These are phyloP conservation scores for Leucophora obtusa DNA, from an alignment of 2,888 invertebrate genomes.

Conservation along the genomic window DNA sequence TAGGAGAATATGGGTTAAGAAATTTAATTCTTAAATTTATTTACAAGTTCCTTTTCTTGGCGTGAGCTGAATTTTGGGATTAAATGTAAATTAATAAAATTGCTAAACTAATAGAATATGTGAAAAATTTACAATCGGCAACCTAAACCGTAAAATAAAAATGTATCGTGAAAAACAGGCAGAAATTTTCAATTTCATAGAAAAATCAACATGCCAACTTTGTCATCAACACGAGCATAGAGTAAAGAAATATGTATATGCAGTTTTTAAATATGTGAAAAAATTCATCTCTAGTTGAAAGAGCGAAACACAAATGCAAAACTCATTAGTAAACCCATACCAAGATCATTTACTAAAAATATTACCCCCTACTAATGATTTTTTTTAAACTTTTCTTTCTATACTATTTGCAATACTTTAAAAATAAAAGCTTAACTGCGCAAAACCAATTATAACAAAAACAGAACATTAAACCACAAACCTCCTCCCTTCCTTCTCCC, in stretches of 20 bases:
- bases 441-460: slow-evolving; percentile 53
- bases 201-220: slow-evolving; percentile 15
- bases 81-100: neutral
- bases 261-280: slow-evolving; percentile 9
- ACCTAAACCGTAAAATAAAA: neutral
- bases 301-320: slow-evolving; percentile 2
- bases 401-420: slow-evolving; percentile 32
- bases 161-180: neutral
- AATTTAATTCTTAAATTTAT: too few species aligned
- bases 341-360: slow-evolving; percentile 52
- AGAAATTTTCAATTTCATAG: slow-evolving; percentile 7
- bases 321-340: slow-evolving; percentile 49
- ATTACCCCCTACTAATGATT: slow-evolving; percentile 42
- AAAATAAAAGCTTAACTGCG: slow-evolving; percentile 62
- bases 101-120: neutral
- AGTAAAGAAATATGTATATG: slow-evolving; percentile 14
- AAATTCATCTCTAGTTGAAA: slow-evolving; percentile 7
- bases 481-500: neutral
- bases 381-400: slow-evolving; percentile 2
- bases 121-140: neutral
- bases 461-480: slow-evolving; percentile 9
- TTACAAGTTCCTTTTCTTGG: too few species aligned
- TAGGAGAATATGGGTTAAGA: too few species aligned
- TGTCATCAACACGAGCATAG: neutral
- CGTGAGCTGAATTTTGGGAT: too few species aligned